A percentile compares a stretch with the other conserved stretches of the same genome.
Evolutionary conservation across 2,888 invertebrate species (phyloP).

Genomic region (Orthosia incerta): DNA sequence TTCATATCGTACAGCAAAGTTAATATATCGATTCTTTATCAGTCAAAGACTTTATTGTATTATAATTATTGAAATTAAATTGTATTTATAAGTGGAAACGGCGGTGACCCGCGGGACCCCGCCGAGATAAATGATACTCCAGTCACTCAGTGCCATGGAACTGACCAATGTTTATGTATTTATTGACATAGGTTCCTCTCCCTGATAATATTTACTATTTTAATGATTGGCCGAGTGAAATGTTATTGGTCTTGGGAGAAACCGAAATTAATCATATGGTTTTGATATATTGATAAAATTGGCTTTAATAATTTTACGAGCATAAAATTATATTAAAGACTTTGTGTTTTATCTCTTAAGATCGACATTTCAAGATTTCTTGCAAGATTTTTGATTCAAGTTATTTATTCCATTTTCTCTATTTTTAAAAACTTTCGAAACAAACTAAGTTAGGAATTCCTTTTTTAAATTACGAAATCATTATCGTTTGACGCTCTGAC

Average conservation of each 20-base stretch:
- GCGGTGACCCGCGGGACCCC: conserved; percentile 80
- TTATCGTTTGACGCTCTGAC: conserved; percentile 69
- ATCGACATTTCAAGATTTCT: neutral
- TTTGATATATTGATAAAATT: neutral
- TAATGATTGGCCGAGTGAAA: conserved; percentile 16
- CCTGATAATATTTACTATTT: conserved; percentile 60
- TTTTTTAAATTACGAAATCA: conserved; percentile 74
- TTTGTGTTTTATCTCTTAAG: neutral
- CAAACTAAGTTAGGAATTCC: conserved; percentile 6
- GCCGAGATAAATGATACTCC: conserved; percentile 77
- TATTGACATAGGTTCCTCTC: conserved; percentile 78
- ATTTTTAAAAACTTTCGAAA: conserved; percentile 4
- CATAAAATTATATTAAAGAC: neutral
- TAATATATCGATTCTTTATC: conserved; percentile 74
- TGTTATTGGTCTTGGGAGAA: conserved; percentile 2
- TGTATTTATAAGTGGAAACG: conserved; percentile 86
- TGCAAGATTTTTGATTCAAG: neutral
- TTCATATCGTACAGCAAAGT: conserved; percentile 42
- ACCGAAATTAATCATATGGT: conserved; percentile 7
- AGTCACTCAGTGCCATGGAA: conserved; percentile 84
- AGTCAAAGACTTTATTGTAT: conserved; percentile 88
- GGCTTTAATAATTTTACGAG: neutral
- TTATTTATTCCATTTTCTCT: neutral
- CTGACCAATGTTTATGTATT: conserved; percentile 83
- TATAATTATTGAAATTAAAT: conserved; percentile 89